Evolutionary conservation across 2,797 vertebrate genomes (phyloP).

Genomic region (Cheirogaleus major): DNA sequence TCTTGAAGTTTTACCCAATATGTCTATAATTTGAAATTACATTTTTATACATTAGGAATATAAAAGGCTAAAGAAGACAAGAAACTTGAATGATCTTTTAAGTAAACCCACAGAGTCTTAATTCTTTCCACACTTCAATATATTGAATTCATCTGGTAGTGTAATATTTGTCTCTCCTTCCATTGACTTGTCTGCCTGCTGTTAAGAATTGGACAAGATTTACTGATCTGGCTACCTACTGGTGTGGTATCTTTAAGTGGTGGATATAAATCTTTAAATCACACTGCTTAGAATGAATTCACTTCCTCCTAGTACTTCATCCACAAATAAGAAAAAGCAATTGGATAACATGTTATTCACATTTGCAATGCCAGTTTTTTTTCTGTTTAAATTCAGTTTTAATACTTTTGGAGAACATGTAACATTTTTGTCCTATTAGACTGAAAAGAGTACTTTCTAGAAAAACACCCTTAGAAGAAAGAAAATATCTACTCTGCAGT

Average conservation of each 20-base stretch:
- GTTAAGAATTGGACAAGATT: constrained; percentile 70
- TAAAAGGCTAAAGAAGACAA: neutral
- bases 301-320: constrained; percentile 29
- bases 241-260: constrained; percentile 43
- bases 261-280: constrained; percentile 65
- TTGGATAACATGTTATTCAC: constrained; percentile 36
- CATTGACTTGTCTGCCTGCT: constrained; percentile 31
- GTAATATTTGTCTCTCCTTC: constrained; percentile 57
- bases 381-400: constrained; percentile 40
- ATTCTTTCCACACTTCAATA: constrained; percentile 35
- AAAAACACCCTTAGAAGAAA: neutral
- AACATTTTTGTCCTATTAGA: neutral
- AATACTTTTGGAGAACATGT: neutral
- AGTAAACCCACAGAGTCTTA: neutral
- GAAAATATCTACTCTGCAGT: neutral
- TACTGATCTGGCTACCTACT: constrained; percentile 57
- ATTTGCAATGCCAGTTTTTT: neutral
- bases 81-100: neutral
- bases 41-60: neutral
- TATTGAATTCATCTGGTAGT: neutral
- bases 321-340: constrained; percentile 22
- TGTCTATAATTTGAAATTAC: neutral
- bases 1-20: neutral
- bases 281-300: constrained; percentile 30
- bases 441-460: neutral